Conservation (phyloP, 2,888 invertebrate species). For the Hydriomena furcata region DNA sequence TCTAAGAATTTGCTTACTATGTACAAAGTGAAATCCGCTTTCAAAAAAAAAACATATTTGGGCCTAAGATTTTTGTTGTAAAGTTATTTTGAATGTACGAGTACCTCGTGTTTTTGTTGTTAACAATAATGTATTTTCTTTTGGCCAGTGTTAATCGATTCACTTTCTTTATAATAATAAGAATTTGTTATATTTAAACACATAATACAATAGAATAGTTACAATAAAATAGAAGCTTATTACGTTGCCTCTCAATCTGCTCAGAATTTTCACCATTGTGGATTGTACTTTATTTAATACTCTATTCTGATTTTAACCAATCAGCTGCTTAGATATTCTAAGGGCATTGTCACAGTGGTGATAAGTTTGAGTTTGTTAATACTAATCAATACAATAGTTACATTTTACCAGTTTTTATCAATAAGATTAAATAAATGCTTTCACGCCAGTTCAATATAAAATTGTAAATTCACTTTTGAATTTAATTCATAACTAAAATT, state of each 20-base stretch:
- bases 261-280: constrained; percentile 45
- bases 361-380: constrained; percentile 47
- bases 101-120: constrained; percentile 52
- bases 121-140: constrained; percentile 46
- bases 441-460: constrained; percentile 65
- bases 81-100: constrained; percentile 43
- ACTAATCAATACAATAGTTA: constrained; percentile 64
- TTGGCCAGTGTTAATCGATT: constrained; percentile 70
- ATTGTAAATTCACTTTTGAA: constrained; percentile 83
- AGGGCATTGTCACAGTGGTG: constrained; percentile 41
- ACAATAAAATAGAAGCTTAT: constrained; percentile 64
- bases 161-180: constrained; percentile 53
- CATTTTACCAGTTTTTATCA: constrained; percentile 73
- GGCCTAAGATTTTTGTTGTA: constrained; percentile 58
- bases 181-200: constrained; percentile 56
- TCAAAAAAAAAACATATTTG: constrained; percentile 47
- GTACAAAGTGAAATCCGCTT: constrained; percentile 67
- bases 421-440: constrained; percentile 68
- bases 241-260: constrained; percentile 65
- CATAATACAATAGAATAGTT: constrained; percentile 70
- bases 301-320: constrained; percentile 17
- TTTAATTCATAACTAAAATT: constrained; percentile 60
- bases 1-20: constrained; percentile 66
- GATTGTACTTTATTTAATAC: constrained; percentile 18
- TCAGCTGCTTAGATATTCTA: constrained; percentile 3